These are phyloP conservation scores for Apogon hyalosoma DNA, from an alignment of 2,797 vertebrate genomes.

Conservation along the genomic window DNA sequence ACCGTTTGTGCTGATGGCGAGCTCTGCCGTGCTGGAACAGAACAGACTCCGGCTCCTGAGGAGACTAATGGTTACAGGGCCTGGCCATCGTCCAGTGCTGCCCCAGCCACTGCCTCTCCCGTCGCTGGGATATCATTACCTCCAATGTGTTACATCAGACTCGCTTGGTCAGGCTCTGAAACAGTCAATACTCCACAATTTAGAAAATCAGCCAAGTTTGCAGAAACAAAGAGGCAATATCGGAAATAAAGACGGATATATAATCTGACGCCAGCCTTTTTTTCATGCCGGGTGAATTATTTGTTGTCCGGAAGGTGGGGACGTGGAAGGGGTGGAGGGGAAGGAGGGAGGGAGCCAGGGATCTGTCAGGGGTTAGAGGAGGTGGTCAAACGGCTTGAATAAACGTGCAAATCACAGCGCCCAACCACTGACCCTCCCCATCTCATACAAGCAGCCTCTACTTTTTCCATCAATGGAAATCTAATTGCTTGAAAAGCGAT, in stretches of 20 bases:
- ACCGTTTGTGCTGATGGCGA: constrained; percentile 65
- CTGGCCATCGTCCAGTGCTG: constrained; percentile 78
- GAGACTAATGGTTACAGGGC: constrained; percentile 78
- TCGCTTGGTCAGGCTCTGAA: constrained; percentile 81
- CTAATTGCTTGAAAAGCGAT: constrained; percentile 83
- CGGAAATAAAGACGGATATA: constrained; percentile 85
- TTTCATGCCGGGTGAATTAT: constrained; percentile 76
- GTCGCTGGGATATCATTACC: constrained; percentile 81
- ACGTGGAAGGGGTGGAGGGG: constrained; percentile 20
- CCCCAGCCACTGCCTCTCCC: constrained; percentile 67
- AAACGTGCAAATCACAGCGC: constrained; percentile 76
- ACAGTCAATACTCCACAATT: constrained; percentile 85
- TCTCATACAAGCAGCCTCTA: constrained; percentile 75
- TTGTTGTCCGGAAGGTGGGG: constrained; percentile 76
- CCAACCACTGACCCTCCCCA: constrained; percentile 76
- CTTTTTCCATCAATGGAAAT: constrained; percentile 82
- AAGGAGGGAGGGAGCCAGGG: constrained; percentile 47
- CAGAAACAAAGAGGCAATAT: constrained; percentile 85
- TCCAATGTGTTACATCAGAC: constrained; percentile 81
- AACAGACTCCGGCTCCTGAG: constrained; percentile 66
- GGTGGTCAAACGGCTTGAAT: constrained; percentile 72
- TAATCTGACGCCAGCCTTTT: constrained; percentile 80
- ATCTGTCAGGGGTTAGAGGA: constrained; percentile 73
- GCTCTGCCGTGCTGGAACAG: constrained; percentile 53
- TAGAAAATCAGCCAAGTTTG: constrained; percentile 87